Percentiles rank a stretch among this genome's conserved stretches.
These are phyloP conservation scores for Leptogaster cylindrica DNA, from an alignment of 2,888 invertebrate species.

Conservation along the genomic window DNA sequence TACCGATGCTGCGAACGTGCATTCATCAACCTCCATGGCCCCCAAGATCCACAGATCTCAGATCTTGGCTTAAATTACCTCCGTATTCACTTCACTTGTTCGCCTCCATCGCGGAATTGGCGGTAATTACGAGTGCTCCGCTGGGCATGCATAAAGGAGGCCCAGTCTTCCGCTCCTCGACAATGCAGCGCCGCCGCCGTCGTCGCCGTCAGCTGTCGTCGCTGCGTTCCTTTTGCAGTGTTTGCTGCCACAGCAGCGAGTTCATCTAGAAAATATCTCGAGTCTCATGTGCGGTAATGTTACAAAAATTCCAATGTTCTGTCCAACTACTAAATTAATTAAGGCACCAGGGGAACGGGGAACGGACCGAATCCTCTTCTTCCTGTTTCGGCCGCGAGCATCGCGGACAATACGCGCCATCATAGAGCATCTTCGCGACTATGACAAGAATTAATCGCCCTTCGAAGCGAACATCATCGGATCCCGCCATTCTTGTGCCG, in stretches of 20 bases:
- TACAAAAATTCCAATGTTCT: conserved; percentile 34
- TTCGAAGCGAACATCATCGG: conserved; percentile 19
- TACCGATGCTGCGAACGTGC: conserved; percentile 37
- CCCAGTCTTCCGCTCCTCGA: conserved; percentile 28
- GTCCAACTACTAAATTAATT: conserved; percentile 33
- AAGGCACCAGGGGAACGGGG: neutral
- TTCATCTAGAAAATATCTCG: conserved; percentile 22
- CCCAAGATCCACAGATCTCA: conserved; percentile 25
- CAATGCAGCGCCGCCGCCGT: neutral
- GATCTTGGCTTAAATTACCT: conserved; percentile 26
- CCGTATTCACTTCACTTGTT: conserved; percentile 30
- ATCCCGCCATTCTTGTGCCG: conserved; percentile 18
- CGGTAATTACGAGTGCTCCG: conserved; percentile 35
- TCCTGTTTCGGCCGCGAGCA: conserved; percentile 4
- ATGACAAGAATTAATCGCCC: conserved; percentile 36
- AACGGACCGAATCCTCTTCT: conserved; percentile 9
- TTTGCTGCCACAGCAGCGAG: neutral
- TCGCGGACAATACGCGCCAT: conserved; percentile 15
- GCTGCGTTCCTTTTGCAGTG: neutral
- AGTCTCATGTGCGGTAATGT: conserved; percentile 19
- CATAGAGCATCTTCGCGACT: conserved; percentile 19
- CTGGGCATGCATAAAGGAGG: conserved; percentile 3
- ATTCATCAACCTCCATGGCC: conserved; percentile 36
- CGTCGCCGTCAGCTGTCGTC: neutral
- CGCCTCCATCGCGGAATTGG: conserved; percentile 35